phyloP scores from a whole-genome alignment of 2,113 vertebrate species.

The Phylloscopus trochiloides region DNA sequence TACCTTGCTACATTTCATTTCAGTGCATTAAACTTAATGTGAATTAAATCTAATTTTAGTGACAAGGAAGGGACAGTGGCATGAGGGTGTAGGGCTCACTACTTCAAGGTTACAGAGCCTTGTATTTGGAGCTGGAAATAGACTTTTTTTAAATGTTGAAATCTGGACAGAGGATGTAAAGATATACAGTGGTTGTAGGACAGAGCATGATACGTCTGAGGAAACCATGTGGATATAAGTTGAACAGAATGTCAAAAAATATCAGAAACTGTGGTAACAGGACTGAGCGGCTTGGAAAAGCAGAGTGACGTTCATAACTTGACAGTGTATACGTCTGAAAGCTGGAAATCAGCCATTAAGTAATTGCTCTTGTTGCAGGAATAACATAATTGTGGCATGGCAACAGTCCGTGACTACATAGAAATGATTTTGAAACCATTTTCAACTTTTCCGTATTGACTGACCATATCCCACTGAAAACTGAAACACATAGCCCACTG shows the following conservation, averaged over 20 bases:
- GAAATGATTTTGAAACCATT: not conserved
- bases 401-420: not conserved
- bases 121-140: not conserved
- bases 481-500: not conserved
- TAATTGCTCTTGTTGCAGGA: not conserved
- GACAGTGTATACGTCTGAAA: not conserved
- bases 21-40: not conserved
- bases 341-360: not conserved
- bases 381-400: not conserved
- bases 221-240: not conserved
- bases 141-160: not conserved
- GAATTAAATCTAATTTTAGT: conserved; percentile 50
- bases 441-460: not conserved
- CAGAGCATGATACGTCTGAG: not conserved
- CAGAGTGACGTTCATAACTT: not conserved
- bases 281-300: not conserved
- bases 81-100: not conserved
- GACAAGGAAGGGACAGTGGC: conserved; percentile 28
- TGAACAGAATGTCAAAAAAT: not conserved
- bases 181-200: accelerated
- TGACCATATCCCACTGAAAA: not conserved
- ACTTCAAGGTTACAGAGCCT: not conserved
- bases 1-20: conserved; percentile 37
- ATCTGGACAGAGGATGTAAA: not conserved
- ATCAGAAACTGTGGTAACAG: not conserved